Evolutionary conservation across 2,888 invertebrate species (phyloP), one percentile per base, ranked within the genome.

Genomic region (Branchipolynoe longqiensis): DNA sequence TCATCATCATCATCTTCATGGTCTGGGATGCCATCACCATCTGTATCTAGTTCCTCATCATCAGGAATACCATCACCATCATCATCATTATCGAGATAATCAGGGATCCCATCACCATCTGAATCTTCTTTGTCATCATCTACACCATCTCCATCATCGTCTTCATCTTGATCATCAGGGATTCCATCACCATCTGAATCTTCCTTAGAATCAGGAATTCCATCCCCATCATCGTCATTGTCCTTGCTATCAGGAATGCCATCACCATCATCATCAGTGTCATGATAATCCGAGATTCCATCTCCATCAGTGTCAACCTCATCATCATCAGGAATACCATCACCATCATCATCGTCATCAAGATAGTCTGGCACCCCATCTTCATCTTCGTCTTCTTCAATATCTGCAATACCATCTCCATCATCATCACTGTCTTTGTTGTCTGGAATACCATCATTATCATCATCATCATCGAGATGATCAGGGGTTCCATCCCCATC

Each of bases 61-160:
- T 90, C 90, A 36, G 87, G 86, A 62, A 88, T 87, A 31, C 87
- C 87, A 86, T 89, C 89, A 28, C 87, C 86, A 81, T 88, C 87
- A 78, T 87, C 89, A 87, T 92, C 92, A 12, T 90, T 85, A 41
- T 92, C 92, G 14, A 88, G 48, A 69, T 90, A 86, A 90, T 92
- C 92, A 4, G 93, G 93, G 33, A 92, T 92, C 25, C 92, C 92
- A 88, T 92, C 92, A 58, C 86, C 85, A 69, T 89, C 89, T 82
- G 87, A 86, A 86, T 91, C 91, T 33, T 91, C 90, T 81, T 82
- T 69, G 33, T 84, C 62, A 90, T 91, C 91, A 14, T 90, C 90
- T 54, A 92, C 90, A 40, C 92, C 91, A 85, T 92, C 91, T 4
- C 88, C 89, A 87, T 92, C 91, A 83, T 87, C 89, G 87, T 92